phyloP scores from a whole-genome alignment of 2,797 vertebrate genomes.

The Denticeps clupeoides region DNA sequence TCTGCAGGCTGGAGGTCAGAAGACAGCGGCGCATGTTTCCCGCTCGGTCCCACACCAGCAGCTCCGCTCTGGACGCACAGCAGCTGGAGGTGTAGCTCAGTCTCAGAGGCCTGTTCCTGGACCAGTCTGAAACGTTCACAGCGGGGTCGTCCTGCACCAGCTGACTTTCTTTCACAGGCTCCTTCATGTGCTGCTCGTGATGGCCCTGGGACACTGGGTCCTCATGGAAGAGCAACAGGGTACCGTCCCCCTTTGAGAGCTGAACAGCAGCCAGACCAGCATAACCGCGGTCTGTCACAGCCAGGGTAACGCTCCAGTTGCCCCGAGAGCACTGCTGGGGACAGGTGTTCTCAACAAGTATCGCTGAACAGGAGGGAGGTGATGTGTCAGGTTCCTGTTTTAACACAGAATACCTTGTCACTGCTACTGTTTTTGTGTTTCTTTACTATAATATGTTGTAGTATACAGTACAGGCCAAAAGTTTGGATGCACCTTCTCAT shows the following conservation, averaged over 20 bases:
- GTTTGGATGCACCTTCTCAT: too few relatives aligned
- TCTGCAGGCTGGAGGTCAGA: conserved; percentile 42
- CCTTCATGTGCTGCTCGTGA: conserved; percentile 3
- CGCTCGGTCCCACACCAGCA: conserved; percentile 55
- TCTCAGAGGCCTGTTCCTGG: conserved; percentile 33
- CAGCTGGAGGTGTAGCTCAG: conserved; percentile 56
- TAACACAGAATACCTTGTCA: background rate
- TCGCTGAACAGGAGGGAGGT: conserved; percentile 49
- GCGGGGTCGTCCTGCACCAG: conserved; percentile 39
- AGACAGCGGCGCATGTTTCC: conserved; percentile 53
- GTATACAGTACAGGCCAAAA: too few relatives aligned
- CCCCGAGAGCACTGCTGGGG: conserved; percentile 36
- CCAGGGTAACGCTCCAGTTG: conserved; percentile 50
- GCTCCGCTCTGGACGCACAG: conserved; percentile 50
- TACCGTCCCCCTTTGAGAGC: conserved; percentile 46
- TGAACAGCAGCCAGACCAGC: conserved; percentile 56
- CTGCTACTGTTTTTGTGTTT: too few relatives aligned
- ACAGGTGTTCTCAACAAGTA: conserved; percentile 37
- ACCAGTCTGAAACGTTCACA: conserved; percentile 47
- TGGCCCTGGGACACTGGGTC: conserved; percentile 14
- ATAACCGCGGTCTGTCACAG: conserved; percentile 50
- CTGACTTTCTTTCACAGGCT: background rate
- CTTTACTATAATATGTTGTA: too few relatives aligned
- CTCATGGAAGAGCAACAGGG: conserved; percentile 39
- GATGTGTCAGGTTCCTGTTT: conserved; percentile 46